Conservation (phyloP, 1,140 invertebrate species). For the Yoshiicerus persimilis region DNA sequence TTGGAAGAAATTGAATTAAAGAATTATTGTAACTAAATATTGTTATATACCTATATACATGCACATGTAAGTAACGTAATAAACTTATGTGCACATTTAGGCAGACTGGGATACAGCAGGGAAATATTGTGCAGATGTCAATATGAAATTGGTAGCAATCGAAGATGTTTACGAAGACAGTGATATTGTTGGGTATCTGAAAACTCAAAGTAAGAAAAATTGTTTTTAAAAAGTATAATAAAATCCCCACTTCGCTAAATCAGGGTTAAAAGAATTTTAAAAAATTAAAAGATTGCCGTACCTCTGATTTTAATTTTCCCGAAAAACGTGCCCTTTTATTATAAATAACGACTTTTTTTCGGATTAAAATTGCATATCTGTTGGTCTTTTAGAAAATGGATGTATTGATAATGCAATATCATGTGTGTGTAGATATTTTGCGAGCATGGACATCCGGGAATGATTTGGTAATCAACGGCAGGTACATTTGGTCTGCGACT, state of each 20-base stretch:
- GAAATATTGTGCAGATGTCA: slow-evolving; percentile 21
- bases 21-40: no score
- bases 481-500: slow-evolving; percentile 24
- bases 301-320: no score
- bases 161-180: slow-evolving; percentile 29
- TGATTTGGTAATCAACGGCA: slow-evolving; percentile 25
- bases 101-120: slow-evolving; percentile 16
- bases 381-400: background rate
- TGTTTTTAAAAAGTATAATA: background rate
- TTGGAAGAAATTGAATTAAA: no score
- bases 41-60: no score
- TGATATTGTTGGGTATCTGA: slow-evolving; percentile 25
- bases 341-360: no score
- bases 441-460: slow-evolving; percentile 30
- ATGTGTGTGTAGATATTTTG: background rate
- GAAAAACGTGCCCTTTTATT: no score
- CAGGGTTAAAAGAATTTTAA: no score
- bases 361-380: no score
- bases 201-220: background rate
- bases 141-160: slow-evolving; percentile 24
- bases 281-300: no score
- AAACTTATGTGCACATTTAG: background rate
- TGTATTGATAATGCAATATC: background rate
- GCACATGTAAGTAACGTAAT: no score
- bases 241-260: no score